Conservation (phyloP, 1,140 invertebrate species). For the Lutraria rhynchaena region DNA sequence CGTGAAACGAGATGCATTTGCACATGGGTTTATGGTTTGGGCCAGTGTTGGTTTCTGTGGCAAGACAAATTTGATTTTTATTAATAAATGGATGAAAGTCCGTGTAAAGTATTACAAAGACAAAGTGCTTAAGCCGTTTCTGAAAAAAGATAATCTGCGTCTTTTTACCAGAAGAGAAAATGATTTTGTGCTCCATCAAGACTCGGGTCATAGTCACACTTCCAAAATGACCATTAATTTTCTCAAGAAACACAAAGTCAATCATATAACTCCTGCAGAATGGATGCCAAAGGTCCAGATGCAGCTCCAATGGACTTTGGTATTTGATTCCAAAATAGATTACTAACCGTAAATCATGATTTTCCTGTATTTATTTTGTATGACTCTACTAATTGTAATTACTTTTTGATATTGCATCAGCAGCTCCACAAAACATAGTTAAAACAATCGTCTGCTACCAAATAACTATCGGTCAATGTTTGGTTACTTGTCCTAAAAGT, state of each 20-base stretch:
- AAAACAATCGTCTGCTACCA: too few relatives aligned
- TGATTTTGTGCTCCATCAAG: slow-evolving; percentile 7
- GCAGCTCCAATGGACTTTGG: too few relatives aligned
- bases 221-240: slow-evolving; percentile 21
- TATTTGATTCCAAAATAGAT: too few relatives aligned
- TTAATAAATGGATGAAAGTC: neutral
- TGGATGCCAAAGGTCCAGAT: too few relatives aligned
- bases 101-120: slow-evolving; percentile 6
- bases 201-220: slow-evolving; percentile 21
- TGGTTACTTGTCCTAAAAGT: too few relatives aligned
- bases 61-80: slow-evolving; percentile 2
- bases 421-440: too few relatives aligned
- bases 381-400: too few relatives aligned
- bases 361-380: too few relatives aligned
- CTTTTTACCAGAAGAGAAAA: slow-evolving; percentile 2
- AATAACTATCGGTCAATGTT: too few relatives aligned
- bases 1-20: slow-evolving; percentile 47
- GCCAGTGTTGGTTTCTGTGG: slow-evolving; percentile 17
- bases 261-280: slow-evolving; percentile 11
- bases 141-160: slow-evolving; percentile 1
- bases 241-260: slow-evolving; percentile 18
- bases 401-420: too few relatives aligned
- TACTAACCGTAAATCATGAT: too few relatives aligned
- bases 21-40: slow-evolving; percentile 41
- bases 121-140: slow-evolving; percentile 5